Conservation (phyloP, 1,140 invertebrate species). For the Philotrypesis tridentata region DNA sequence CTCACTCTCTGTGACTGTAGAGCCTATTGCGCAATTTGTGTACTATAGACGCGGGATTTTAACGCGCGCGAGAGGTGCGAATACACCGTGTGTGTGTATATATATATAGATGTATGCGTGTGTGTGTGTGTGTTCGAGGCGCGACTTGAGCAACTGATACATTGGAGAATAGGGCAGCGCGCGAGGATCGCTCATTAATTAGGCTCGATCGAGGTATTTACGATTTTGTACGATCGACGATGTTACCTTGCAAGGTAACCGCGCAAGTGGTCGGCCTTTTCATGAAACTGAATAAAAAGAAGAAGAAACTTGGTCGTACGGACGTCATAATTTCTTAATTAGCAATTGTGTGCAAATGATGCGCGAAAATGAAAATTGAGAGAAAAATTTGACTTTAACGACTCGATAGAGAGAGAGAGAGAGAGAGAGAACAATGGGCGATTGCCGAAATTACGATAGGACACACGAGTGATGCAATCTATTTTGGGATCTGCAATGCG, state of each 20-base stretch:
- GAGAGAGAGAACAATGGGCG: too few relatives aligned
- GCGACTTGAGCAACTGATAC: not conserved
- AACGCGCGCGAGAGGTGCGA: not conserved
- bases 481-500: too few relatives aligned
- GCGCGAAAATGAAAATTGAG: too few relatives aligned
- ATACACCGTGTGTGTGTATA: not conserved
- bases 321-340: too few relatives aligned
- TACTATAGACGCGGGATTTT: not conserved
- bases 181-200: slow-evolving; percentile 7
- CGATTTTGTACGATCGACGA: not conserved
- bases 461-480: too few relatives aligned
- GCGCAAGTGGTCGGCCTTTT: too few relatives aligned
- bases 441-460: too few relatives aligned
- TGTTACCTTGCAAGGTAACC: not conserved
- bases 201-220: not conserved
- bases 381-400: too few relatives aligned
- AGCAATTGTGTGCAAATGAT: too few relatives aligned
- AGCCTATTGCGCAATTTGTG: not conserved
- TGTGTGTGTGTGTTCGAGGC: not conserved
- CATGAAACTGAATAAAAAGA: too few relatives aligned
- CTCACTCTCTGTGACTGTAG: not conserved
- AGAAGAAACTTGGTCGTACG: too few relatives aligned
- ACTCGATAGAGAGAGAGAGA: too few relatives aligned
- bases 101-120: not conserved
- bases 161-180: not conserved